Evolutionary conservation across 1,140 invertebrate species (phyloP).

Genomic region (Holotrichia oblita): DNA sequence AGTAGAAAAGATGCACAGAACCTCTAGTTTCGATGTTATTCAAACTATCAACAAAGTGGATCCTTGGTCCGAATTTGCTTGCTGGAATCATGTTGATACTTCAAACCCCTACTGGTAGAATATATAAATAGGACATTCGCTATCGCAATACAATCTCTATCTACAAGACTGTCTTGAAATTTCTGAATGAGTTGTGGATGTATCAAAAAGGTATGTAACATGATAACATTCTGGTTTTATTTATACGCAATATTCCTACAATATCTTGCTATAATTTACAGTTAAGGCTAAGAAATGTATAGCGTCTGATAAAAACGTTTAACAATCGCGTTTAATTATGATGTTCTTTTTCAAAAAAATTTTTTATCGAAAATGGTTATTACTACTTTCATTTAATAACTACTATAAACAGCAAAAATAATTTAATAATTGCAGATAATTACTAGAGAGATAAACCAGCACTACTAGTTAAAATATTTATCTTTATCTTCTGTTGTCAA

Average conservation of each 20-base stretch:
- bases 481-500: too few relatives aligned
- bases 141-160: not conserved
- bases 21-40: slow-evolving; percentile 60
- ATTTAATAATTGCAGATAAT: too few relatives aligned
- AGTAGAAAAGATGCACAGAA: slow-evolving; percentile 22
- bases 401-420: too few relatives aligned
- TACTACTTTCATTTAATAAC: too few relatives aligned
- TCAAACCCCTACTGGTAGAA: slow-evolving; percentile 75
- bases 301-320: too few relatives aligned
- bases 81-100: slow-evolving; percentile 76
- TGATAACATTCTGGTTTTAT: slow-evolving; percentile 30
- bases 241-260: not conserved
- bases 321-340: too few relatives aligned
- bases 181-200: slow-evolving; percentile 32
- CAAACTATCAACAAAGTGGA: slow-evolving; percentile 63
- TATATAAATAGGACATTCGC: slow-evolving; percentile 49
- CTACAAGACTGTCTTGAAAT: not conserved
- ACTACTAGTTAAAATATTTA: too few relatives aligned
- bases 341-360: too few relatives aligned
- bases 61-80: slow-evolving; percentile 77
- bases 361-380: too few relatives aligned
- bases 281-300: too few relatives aligned
- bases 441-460: too few relatives aligned
- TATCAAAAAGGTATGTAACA: slow-evolving; percentile 39
- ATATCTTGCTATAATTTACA: too few relatives aligned